These are phyloP conservation scores for Psittacula echo DNA, from an alignment of 2,797 vertebrate genomes.

Conservation along the genomic window DNA sequence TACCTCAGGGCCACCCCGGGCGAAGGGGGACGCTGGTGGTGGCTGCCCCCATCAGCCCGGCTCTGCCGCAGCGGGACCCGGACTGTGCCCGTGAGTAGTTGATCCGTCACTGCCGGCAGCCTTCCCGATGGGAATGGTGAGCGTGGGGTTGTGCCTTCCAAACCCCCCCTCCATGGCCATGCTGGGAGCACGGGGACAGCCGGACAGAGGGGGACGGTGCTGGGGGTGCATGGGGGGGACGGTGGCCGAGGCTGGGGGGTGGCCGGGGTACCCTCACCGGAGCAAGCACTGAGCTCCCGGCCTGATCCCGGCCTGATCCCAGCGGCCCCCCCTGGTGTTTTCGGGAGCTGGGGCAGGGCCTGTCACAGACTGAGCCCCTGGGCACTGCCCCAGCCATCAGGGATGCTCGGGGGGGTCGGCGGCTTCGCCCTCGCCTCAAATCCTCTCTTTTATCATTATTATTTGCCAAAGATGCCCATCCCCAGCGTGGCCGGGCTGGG, in stretches of 20 bases:
- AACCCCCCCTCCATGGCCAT: neutral
- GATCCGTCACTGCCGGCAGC: neutral
- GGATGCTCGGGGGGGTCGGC: neutral
- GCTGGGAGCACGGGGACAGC: neutral
- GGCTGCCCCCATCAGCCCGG: neutral
- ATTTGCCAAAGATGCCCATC: slow-evolving; percentile 50
- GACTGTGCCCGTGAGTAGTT: slow-evolving; percentile 48
- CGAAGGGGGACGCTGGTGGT: neutral
- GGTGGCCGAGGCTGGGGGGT: neutral
- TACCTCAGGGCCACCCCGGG: slow-evolving; percentile 34
- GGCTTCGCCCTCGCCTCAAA: neutral
- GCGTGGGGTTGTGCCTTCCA: neutral
- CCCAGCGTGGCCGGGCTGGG: slow-evolving; percentile 2
- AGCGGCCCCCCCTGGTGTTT: neutral
- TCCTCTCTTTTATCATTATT: neutral
- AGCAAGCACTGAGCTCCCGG: slow-evolving; percentile 57
- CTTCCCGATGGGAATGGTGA: neutral
- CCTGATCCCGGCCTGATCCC: neutral
- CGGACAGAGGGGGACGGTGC: neutral
- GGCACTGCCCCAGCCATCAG: slow-evolving; percentile 50
- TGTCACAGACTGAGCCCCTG: slow-evolving; percentile 60
- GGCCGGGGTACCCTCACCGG: neutral
- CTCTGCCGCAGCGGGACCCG: neutral
- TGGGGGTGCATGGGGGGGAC: neutral
- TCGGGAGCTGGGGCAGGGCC: neutral